phyloP scores from a whole-genome alignment of 2,797 vertebrate species.

The Thaleichthys pacificus region DNA sequence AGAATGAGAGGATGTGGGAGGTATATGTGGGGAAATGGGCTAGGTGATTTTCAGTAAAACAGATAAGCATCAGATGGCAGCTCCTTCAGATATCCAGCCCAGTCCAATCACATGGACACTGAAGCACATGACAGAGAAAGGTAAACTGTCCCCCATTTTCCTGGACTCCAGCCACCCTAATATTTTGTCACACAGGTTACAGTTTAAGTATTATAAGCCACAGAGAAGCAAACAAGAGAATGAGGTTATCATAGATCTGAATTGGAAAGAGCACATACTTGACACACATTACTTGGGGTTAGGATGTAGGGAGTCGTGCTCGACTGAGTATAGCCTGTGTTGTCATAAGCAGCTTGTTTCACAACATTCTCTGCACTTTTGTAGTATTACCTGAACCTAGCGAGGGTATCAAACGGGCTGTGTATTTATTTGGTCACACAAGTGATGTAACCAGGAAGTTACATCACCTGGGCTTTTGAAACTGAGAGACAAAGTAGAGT shows the following conservation, averaged over 20 bases:
- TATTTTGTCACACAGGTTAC: too few species aligned
- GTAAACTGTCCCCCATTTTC: neutral
- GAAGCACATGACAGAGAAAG: constrained; percentile 9
- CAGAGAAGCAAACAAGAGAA: neutral
- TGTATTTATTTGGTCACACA: too few species aligned
- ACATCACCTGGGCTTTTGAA: neutral
- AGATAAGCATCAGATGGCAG: constrained; percentile 1
- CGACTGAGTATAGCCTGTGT: too few species aligned
- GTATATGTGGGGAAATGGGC: neutral
- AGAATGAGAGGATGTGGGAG: constrained; percentile 4
- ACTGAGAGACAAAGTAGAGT: neutral
- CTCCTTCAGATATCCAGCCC: constrained; percentile 1
- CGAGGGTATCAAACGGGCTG: too few species aligned
- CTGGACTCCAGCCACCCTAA: neutral
- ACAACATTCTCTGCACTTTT: too few species aligned
- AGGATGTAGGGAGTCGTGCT: too few species aligned
- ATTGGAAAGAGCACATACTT: too few species aligned
- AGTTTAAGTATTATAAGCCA: neutral
- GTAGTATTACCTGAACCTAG: too few species aligned
- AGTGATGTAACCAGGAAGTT: neutral
- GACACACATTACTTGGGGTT: too few species aligned
- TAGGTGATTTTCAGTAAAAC: neutral
- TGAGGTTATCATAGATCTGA: neutral
- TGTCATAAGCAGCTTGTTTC: too few species aligned
- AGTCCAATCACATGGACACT: neutral